Conservation (phyloP, 1,140 invertebrate genomes). For the Probaryconus sp. region DNA sequence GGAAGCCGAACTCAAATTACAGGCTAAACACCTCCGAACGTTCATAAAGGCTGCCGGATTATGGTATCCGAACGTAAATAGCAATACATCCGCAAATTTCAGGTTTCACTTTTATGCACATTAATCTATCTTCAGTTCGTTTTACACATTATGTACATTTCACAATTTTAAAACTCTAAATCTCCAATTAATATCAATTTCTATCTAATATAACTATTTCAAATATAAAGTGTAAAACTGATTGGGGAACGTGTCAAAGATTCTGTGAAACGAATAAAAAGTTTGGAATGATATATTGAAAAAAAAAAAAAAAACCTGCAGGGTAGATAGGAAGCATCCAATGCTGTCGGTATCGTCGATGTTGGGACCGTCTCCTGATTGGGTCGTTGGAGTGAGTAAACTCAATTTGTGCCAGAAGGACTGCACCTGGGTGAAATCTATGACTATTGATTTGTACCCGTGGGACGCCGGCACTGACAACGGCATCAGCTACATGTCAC, state of each 20-base stretch:
- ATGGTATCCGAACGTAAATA: constrained; percentile 95
- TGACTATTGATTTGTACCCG: constrained; percentile 91
- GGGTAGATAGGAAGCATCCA: constrained; percentile 92
- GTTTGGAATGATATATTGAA: too few relatives aligned
- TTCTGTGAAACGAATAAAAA: too few relatives aligned
- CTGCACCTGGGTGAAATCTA: constrained; percentile 90
- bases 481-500: constrained; percentile 94
- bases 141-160: too few relatives aligned
- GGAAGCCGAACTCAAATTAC: constrained; percentile 92
- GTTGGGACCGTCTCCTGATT: constrained; percentile 96
- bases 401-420: constrained; percentile 92
- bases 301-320: constrained; percentile 33
- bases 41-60: constrained; percentile 96
- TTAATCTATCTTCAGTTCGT: too few relatives aligned
- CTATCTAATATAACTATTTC: too few relatives aligned
- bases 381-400: constrained; percentile 94
- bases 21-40: constrained; percentile 89
- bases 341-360: constrained; percentile 95
- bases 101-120: constrained; percentile 62
- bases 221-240: too few relatives aligned
- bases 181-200: too few relatives aligned
- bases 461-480: constrained; percentile 97
- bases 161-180: too few relatives aligned
- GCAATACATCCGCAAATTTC: constrained; percentile 90
- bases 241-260: too few relatives aligned